phyloP scores from a whole-genome alignment of 2,888 invertebrate genomes.

The Acholoe squamosa region DNA sequence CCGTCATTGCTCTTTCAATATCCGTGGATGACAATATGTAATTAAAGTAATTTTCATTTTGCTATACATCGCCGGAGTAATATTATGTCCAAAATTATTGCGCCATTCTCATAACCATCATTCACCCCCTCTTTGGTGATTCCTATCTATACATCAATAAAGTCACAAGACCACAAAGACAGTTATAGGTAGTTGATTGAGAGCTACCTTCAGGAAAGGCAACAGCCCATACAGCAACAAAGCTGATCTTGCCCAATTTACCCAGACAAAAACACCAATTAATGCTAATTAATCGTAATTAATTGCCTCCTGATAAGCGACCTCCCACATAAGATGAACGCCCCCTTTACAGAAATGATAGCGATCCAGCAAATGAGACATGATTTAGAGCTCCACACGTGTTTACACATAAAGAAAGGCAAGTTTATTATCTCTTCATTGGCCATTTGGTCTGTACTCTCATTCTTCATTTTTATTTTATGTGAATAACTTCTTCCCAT shows the following conservation, averaged over 20 bases:
- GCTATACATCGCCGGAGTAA: too few relatives aligned
- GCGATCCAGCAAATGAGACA: neutral
- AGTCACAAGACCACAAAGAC: neutral
- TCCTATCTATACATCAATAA: too few relatives aligned
- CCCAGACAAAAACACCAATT: constrained; percentile 28
- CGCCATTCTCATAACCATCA: too few relatives aligned
- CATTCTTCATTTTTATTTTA: neutral
- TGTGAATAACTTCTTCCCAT: too few relatives aligned
- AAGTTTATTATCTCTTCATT: neutral
- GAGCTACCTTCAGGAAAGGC: neutral
- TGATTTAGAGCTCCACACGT: neutral
- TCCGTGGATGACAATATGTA: too few relatives aligned
- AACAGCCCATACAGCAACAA: neutral
- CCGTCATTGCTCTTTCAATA: too few relatives aligned
- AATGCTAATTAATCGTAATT: constrained; percentile 36
- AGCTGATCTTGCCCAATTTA: constrained; percentile 20
- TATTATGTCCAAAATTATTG: too few relatives aligned
- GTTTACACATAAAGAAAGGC: neutral
- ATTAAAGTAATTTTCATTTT: too few relatives aligned
- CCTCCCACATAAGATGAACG: constrained; percentile 11
- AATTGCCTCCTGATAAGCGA: neutral
- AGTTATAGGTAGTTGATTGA: neutral
- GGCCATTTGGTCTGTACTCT: neutral
- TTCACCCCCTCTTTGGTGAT: too few relatives aligned
- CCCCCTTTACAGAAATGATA: neutral